These are phyloP conservation scores for Pelusios castaneus DNA, from an alignment of 2,113 vertebrate genomes.

Conservation along the genomic window DNA sequence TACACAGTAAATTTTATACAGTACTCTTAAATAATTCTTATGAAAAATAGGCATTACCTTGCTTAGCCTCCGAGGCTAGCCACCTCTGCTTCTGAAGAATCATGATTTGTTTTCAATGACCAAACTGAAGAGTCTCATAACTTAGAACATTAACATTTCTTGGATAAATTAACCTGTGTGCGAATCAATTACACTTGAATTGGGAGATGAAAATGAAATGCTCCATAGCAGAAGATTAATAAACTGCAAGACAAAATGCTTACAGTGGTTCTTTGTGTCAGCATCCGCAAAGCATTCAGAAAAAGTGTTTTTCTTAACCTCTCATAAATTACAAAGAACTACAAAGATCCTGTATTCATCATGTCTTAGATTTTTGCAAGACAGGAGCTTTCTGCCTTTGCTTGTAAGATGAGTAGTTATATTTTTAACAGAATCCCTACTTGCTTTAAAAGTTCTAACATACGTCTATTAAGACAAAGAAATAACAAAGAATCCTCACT, in stretches of 20 bases:
- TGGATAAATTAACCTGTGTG: neutral
- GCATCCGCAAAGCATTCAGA: neutral
- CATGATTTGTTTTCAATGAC: neutral
- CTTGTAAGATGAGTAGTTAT: neutral
- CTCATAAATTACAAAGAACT: neutral
- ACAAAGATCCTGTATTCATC: neutral
- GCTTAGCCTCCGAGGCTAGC: neutral
- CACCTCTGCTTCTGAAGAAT: neutral
- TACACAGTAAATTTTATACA: neutral
- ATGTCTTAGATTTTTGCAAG: neutral
- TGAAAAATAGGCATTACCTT: neutral
- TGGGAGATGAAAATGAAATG: neutral
- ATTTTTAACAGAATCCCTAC: neutral
- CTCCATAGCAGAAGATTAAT: neutral
- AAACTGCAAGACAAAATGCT: neutral
- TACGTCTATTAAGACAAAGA: neutral
- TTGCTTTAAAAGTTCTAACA: neutral
- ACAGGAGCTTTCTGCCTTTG: accelerated
- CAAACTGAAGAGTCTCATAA: neutral
- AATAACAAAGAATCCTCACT: neutral
- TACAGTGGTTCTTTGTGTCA: neutral
- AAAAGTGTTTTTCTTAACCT: neutral
- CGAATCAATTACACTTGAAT: neutral
- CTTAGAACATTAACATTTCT: neutral
- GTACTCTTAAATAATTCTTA: neutral